These are phyloP conservation scores for Argentina silus DNA, from an alignment of 2,797 vertebrate species.

Conservation along the genomic window DNA sequence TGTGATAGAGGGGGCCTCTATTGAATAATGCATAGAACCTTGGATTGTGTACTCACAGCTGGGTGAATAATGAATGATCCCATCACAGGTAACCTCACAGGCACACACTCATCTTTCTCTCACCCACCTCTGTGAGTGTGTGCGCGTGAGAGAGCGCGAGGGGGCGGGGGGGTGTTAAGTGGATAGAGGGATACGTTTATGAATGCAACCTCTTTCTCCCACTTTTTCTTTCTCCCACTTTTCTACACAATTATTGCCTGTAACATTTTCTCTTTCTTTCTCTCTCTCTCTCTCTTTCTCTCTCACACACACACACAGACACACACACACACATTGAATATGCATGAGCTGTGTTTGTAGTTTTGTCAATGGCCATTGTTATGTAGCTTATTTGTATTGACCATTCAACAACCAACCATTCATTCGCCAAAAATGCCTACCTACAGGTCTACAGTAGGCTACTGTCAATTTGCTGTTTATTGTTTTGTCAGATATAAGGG, in stretches of 20 bases:
- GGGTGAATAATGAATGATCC: slow-evolving; percentile 82
- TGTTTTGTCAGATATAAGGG: neutral
- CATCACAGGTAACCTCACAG: slow-evolving; percentile 77
- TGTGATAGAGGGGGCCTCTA: slow-evolving; percentile 53
- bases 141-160: slow-evolving; percentile 17
- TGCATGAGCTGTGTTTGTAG: neutral
- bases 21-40: slow-evolving; percentile 80
- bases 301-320: neutral
- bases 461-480: neutral
- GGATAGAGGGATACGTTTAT: slow-evolving; percentile 3
- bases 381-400: neutral
- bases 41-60: slow-evolving; percentile 75
- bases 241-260: slow-evolving; percentile 1
- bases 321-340: neutral
- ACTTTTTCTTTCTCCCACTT: slow-evolving; percentile 4
- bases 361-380: slow-evolving; percentile 14
- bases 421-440: neutral
- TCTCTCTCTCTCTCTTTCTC: neutral
- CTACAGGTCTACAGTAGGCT: neutral
- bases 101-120: slow-evolving; percentile 68
- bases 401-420: slow-evolving; percentile 3
- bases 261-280: slow-evolving; percentile 6
- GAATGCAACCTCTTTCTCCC: neutral
- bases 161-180: slow-evolving; percentile 6
- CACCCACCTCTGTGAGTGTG: slow-evolving; percentile 37